Evolutionary conservation across 2,113 vertebrate species (phyloP).

Genomic region (Dipodomys ordii): DNA sequence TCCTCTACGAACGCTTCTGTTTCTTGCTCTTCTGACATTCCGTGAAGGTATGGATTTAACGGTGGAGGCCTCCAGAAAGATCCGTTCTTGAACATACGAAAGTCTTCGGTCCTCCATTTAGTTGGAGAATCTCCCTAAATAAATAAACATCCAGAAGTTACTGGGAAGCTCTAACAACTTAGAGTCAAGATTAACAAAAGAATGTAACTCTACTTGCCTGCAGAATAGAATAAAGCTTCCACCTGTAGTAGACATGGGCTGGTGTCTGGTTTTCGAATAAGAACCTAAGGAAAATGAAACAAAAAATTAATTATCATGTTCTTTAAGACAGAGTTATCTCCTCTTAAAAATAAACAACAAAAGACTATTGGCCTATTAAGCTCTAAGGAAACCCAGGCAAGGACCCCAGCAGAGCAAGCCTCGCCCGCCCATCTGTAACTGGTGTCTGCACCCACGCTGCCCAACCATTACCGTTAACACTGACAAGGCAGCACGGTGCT

Average conservation of each 20-base stretch:
- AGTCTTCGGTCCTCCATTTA: conserved; percentile 98
- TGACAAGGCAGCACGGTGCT: too few relatives aligned
- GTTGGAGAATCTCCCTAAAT: conserved; percentile 96
- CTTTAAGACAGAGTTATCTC: not conserved
- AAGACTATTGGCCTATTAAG: not conserved
- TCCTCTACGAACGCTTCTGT: conserved; percentile 95
- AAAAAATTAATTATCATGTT: not conserved
- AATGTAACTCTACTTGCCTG: conserved; percentile 90
- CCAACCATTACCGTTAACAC: not conserved
- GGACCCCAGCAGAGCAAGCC: not conserved
- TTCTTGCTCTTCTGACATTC: conserved; percentile 96
- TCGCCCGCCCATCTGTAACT: not conserved
- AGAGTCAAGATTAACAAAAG: conserved; percentile 45
- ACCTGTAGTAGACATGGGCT: conserved; percentile 98
- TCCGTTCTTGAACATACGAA: conserved; percentile 99
- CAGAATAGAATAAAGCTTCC: conserved; percentile 98
- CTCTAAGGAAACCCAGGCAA: conserved; percentile 55
- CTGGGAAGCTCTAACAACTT: conserved; percentile 14
- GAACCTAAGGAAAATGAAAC: conserved; percentile 90
- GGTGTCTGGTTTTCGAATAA: conserved; percentile 99
- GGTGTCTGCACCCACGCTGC: not conserved
- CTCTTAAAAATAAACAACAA: conserved; percentile 26
- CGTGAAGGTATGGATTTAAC: conserved; percentile 97
- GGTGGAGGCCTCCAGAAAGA: conserved; percentile 98
- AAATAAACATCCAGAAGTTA: not conserved